Conservation (phyloP, 2,888 invertebrate species). For the Alloscopus bannaensis region DNA sequence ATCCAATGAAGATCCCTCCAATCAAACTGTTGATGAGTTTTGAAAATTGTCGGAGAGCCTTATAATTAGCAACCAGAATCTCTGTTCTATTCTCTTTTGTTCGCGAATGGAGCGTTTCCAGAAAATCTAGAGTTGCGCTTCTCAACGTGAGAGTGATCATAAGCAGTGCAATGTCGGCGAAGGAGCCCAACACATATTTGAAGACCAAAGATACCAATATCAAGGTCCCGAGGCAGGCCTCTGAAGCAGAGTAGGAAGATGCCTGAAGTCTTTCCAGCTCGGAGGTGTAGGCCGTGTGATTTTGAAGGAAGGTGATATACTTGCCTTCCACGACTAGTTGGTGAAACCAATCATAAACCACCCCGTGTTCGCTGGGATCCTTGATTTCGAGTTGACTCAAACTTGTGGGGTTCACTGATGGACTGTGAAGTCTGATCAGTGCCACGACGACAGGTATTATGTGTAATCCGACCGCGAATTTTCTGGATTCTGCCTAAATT, state of each 20-base stretch:
- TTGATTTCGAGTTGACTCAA: conserved; percentile 32
- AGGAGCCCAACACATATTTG: conserved; percentile 43
- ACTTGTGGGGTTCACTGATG: conserved; percentile 23
- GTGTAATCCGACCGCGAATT: conserved; percentile 1
- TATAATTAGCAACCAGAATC: conserved; percentile 7
- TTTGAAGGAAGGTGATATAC: conserved; percentile 27
- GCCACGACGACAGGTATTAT: not conserved
- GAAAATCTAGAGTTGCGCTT: conserved; percentile 25
- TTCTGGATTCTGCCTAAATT: conserved; percentile 28
- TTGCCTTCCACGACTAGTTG: conserved; percentile 12
- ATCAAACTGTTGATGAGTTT: conserved; percentile 22
- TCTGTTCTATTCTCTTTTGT: not conserved
- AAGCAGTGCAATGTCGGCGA: conserved; percentile 21
- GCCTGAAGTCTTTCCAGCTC: not conserved
- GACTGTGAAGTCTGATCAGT: conserved; percentile 17
- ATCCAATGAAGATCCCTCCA: conserved; percentile 32
- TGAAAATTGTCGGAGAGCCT: conserved; percentile 27
- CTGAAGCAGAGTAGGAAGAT: not conserved
- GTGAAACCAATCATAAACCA: conserved; percentile 33
- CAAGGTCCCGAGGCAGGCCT: not conserved
- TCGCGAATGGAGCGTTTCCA: no score
- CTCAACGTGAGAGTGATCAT: conserved; percentile 33
- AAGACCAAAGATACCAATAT: not conserved
- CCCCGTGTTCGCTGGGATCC: not conserved
- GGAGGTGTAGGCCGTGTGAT: not conserved